Percentiles rank a stretch among this genome's conserved stretches.
These are phyloP conservation scores for Cynodonichthys magdalenae DNA, from an alignment of 2,797 vertebrate genomes.

Conservation along the genomic window DNA sequence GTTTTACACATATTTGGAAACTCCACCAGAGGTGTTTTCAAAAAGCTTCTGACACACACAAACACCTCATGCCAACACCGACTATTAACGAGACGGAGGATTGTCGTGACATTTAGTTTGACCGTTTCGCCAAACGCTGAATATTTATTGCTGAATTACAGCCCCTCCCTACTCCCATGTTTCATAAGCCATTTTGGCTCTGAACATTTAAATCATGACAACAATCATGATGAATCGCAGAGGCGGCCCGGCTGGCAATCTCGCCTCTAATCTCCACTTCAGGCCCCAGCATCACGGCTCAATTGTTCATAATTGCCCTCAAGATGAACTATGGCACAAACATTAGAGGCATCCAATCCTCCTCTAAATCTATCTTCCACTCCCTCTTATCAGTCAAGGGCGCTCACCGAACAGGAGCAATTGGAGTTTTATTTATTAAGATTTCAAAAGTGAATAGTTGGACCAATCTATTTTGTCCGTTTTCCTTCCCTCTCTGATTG, in stretches of 20 bases:
- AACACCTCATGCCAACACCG: conserved; percentile 37
- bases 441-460: conserved; percentile 59
- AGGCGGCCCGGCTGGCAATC: conserved; percentile 60
- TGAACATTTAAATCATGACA: conserved; percentile 69
- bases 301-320: conserved; percentile 76
- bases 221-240: conserved; percentile 71
- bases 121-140: conserved; percentile 63
- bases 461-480: conserved; percentile 36
- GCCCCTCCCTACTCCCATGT: conserved; percentile 2
- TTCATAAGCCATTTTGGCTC: conserved; percentile 50
- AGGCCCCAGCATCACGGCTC: conserved; percentile 63
- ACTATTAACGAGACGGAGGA: conserved; percentile 60
- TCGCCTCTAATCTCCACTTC: conserved; percentile 74
- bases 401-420: conserved; percentile 53
- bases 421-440: conserved; percentile 61
- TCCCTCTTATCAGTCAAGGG: conserved; percentile 63
- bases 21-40: conserved; percentile 37
- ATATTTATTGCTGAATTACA: conserved; percentile 76
- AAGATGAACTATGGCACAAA: conserved; percentile 71
- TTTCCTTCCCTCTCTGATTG: conserved; percentile 48
- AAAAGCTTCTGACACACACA: conserved; percentile 5
- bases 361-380: conserved; percentile 66
- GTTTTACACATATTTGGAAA: conserved; percentile 45
- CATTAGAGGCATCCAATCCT: conserved; percentile 59
- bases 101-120: conserved; percentile 73